These are phyloP conservation scores for Gymnocypris eckloni DNA, from an alignment of 2,797 vertebrate genomes.

Conservation along the genomic window DNA sequence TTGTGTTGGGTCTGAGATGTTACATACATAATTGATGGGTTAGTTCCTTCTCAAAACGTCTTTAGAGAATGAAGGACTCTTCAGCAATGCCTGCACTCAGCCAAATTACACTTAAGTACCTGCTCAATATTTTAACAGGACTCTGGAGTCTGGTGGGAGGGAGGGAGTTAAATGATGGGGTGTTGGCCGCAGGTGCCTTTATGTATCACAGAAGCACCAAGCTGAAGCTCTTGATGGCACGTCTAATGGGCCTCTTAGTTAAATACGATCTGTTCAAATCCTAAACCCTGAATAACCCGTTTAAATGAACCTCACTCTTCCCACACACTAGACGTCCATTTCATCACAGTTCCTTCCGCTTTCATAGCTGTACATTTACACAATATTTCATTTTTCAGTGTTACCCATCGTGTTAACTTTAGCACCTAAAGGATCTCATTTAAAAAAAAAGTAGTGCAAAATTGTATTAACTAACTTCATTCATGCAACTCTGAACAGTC, in stretches of 20 bases:
- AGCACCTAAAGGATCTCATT: neutral
- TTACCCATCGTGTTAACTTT: neutral
- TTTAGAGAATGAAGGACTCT: slow-evolving; percentile 81
- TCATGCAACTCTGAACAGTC: neutral
- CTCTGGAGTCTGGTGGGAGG: slow-evolving; percentile 56
- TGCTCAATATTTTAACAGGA: slow-evolving; percentile 86
- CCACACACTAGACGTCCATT: slow-evolving; percentile 20
- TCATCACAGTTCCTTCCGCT: slow-evolving; percentile 35
- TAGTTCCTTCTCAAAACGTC: slow-evolving; percentile 80
- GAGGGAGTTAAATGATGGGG: slow-evolving; percentile 71
- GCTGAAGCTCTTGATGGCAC: slow-evolving; percentile 50
- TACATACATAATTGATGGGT: slow-evolving; percentile 80
- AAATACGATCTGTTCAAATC: slow-evolving; percentile 54
- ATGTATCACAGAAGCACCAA: slow-evolving; percentile 53
- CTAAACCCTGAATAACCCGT: slow-evolving; percentile 36
- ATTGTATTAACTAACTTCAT: neutral
- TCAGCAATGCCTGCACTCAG: slow-evolving; percentile 84
- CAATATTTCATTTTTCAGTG: neutral
- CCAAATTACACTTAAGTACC: slow-evolving; percentile 87
- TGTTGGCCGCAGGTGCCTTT: slow-evolving; percentile 55
- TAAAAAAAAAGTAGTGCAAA: neutral
- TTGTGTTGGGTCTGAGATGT: slow-evolving; percentile 72
- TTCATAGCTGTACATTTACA: slow-evolving; percentile 27
- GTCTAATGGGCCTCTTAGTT: slow-evolving; percentile 60
- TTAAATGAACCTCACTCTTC: slow-evolving; percentile 41